phyloP scores from a whole-genome alignment of 1,140 invertebrate genomes.

The Drosophila sturtevanti region DNA sequence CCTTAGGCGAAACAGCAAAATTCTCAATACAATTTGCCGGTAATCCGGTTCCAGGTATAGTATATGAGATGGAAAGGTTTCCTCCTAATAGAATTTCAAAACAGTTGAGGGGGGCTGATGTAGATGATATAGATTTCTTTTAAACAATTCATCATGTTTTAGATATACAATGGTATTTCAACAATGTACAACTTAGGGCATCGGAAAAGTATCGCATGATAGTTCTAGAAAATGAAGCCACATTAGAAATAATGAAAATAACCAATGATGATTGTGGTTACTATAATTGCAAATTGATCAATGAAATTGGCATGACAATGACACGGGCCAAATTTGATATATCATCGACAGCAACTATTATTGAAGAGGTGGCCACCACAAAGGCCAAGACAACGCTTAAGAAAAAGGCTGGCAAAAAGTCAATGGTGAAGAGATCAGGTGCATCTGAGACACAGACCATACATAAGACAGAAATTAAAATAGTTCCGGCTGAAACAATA shows the following conservation, averaged over 20 bases:
- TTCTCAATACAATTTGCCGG: constrained; percentile 92
- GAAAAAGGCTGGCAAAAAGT: constrained; percentile 64
- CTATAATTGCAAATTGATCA: constrained; percentile 93
- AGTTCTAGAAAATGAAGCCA: constrained; percentile 88
- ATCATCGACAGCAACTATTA: constrained; percentile 64
- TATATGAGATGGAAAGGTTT: constrained; percentile 43
- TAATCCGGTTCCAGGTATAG: constrained; percentile 91
- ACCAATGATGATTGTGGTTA: constrained; percentile 89
- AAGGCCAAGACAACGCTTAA: constrained; percentile 82
- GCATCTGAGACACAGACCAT: constrained; percentile 34
- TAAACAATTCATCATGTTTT: constrained; percentile 65
- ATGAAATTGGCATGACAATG: constrained; percentile 90
- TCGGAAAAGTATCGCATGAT: constrained; percentile 88
- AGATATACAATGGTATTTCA: constrained; percentile 95
- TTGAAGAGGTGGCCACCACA: constrained; percentile 63
- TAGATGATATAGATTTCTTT: constrained; percentile 45
- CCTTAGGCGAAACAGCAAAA: constrained; percentile 88
- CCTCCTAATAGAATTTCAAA: neutral
- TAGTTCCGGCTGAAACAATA: constrained; percentile 70
- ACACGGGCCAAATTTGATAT: constrained; percentile 91
- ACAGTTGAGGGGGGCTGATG: constrained; percentile 10
- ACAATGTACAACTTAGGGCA: constrained; percentile 90
- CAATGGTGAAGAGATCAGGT: constrained; percentile 35
- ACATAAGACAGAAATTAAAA: constrained; percentile 61
- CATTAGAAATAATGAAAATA: constrained; percentile 88